Base-by-base conservation (phyloP, 2,113 vertebrate genomes). In the Thalassarche chlororhynchos region DNA sequence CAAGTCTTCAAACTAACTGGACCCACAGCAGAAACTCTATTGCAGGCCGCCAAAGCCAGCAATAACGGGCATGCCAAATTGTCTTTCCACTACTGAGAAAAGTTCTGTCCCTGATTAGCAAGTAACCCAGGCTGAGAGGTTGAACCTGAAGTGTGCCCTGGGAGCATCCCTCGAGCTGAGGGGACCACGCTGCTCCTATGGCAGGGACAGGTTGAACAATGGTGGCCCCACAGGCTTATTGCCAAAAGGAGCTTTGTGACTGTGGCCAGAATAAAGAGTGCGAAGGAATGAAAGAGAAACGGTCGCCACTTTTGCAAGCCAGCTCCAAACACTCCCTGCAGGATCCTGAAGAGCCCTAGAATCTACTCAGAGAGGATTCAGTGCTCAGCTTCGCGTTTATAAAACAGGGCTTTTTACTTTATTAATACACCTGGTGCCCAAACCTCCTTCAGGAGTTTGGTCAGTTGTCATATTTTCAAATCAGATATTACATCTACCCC, bases 201-300 rank as follows among this genome's bases (percentile, higher is more conserved):
- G 17, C 17, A 75, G 25, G 47, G 8, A 32, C 55, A 68, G 31
- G 24, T 2, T 46, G 10, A 49, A 14, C 31, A 62, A 12, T 2
- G 8, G 60, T n/a, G 19, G 15, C 25, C 19, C 17, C 42, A 24
- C 3, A 54, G 18, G 19, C 17, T 87, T 34, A 34, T 13, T 78
- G 46, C 11, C 25, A 34, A 54, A 80, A 44, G 17, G 3, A 14
- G 6, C 15, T 85, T n/a, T 31, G 6, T 49, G 40, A 83, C 5
- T 5, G 5, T 6, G 9, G 12, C 10, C 3, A 4, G 58, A 89
- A 83, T 14, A 26, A 46, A 31, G 44, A 76, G 10, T 1, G 0
- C 0, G 2, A 82, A 28, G 20, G 20, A 75, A 5, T 10, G 6
- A 34, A 71, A 68, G 5, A n/a, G 5, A 9, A 31, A 46, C 4